A percentile compares a stretch with the other conserved stretches of the same genome.
Conservation (phyloP, 2,113 vertebrate genomes). For the Pluvianellus socialis region DNA sequence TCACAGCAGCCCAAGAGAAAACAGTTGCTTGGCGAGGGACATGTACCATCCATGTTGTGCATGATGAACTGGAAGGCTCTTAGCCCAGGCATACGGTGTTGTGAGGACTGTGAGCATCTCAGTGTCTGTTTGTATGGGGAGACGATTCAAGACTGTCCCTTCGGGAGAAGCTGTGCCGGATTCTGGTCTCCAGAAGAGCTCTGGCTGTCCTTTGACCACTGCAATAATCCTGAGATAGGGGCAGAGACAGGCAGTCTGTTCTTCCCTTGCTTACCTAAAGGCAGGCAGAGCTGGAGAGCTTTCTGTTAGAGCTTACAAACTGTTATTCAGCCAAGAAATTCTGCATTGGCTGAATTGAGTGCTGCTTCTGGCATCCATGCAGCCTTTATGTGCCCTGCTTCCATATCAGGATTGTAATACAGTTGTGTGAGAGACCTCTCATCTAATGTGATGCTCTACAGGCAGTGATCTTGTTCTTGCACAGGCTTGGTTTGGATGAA, state of each 20-base stretch:
- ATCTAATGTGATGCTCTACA: not conserved
- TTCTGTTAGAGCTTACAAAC: not conserved
- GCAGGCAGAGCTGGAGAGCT: not conserved
- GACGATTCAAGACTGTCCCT: not conserved
- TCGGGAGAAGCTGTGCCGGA: not conserved
- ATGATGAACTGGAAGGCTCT: not conserved
- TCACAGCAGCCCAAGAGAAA: not conserved
- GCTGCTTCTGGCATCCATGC: not conserved
- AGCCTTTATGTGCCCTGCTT: not conserved
- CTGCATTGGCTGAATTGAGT: not conserved
- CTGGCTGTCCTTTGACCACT: not conserved
- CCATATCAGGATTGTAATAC: not conserved
- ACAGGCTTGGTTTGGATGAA: not conserved
- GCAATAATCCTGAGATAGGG: not conserved
- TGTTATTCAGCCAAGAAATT: not conserved
- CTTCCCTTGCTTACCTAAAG: not conserved
- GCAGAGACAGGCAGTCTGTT: not conserved
- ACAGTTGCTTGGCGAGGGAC: not conserved
- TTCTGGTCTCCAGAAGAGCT: not conserved
- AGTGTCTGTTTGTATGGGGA: not conserved
- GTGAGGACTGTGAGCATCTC: not conserved
- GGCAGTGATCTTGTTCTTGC: not conserved
- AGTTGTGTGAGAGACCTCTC: not conserved
- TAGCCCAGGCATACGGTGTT: not conserved
- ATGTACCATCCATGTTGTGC: rapidly evolving